Evolutionary conservation across 53 echinoderm and acorn worm species (phyloP).

Genomic region (Mesocentrotus franciscanus): DNA sequence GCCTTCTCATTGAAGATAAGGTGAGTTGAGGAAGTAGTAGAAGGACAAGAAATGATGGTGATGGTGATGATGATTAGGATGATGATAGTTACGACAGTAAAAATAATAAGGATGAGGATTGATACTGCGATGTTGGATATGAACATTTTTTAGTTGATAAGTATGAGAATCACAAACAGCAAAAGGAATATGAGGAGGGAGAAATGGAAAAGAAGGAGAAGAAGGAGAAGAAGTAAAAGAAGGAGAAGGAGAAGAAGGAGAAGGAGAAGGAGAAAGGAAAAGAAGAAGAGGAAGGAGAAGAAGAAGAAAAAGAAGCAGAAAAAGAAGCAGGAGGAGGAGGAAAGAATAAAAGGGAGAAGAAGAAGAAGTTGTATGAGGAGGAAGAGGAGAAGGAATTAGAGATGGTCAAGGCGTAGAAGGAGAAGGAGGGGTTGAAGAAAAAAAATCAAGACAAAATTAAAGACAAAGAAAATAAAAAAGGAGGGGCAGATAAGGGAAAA

Average conservation of each 20-base stretch:
- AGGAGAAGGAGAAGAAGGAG: not conserved
- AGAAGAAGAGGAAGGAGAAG: not conserved
- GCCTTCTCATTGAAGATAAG: constrained; percentile 60
- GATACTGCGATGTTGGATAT: not conserved
- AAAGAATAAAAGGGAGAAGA: not conserved
- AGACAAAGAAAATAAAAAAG: not conserved
- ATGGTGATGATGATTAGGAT: not conserved
- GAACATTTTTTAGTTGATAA: not conserved
- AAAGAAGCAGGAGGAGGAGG: not conserved
- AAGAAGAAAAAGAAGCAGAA: not conserved
- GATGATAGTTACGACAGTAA: not conserved
- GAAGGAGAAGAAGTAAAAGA: not conserved
- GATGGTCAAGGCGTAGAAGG: not conserved
- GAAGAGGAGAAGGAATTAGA: not conserved
- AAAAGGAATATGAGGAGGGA: not conserved
- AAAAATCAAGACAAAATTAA: not conserved
- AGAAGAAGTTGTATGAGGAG: too few relatives aligned
- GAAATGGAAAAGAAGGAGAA: not conserved
- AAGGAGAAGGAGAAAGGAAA: not conserved
- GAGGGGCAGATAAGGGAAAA: too few relatives aligned
- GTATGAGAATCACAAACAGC: too few relatives aligned
- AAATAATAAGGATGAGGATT: not conserved
- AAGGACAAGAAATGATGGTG: not conserved
- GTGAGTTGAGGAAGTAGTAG: not conserved
- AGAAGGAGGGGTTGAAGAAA: not conserved